Base-by-base conservation (phyloP, 1,140 invertebrate genomes). In the Onthophagus taurus region DNA sequence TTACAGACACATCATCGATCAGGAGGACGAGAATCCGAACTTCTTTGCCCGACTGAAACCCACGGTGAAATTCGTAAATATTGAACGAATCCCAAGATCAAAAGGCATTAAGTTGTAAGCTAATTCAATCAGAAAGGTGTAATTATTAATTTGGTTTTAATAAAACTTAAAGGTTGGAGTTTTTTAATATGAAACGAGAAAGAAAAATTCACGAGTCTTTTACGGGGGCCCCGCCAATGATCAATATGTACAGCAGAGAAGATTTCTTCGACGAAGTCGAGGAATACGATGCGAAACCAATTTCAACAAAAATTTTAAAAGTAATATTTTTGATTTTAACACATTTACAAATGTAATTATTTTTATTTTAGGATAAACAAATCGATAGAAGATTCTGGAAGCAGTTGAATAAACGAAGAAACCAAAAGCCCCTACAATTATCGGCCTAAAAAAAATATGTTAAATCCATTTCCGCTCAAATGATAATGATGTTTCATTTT, bases 21-120 rank as follows among this genome's bases (percentile, higher is more conserved):
- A 60, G 59, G 50, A 49, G 26, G 68, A 62, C 64, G 70, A 69
- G 56, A 63, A 61, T 61, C 66, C 65, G 50, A 65, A 68, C 53
- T 70, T 70, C 58, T 72, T 71, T 67, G 68, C 64, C 51, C 69
- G 70, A 51, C 72, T 71, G 62, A 70, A 66, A 60, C 70, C 70
- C 56, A 71, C 57, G 33, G 55, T 53, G 51, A 61, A 55, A 38
- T 62, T 59, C 46, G 49, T 53, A 54, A 60, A 57, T 60, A 60
- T 64, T 57, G 59, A 63, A 44, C 47, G 55, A 36, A 53, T 63
- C 16, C 56, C 58, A 6, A 52, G 54, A 34, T 51, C 51, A 4
- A 62, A 48, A 43, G 59, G 59, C 42, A 49, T 59, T 37, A 61
- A 55, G 54, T 58, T 64, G 61, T 63, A 53, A 58, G 54, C 55